A percentile compares a stretch with the other conserved stretches of the same genome.
Conservation (phyloP, 2,113 vertebrate species). For the Elephantulus edwardii region DNA sequence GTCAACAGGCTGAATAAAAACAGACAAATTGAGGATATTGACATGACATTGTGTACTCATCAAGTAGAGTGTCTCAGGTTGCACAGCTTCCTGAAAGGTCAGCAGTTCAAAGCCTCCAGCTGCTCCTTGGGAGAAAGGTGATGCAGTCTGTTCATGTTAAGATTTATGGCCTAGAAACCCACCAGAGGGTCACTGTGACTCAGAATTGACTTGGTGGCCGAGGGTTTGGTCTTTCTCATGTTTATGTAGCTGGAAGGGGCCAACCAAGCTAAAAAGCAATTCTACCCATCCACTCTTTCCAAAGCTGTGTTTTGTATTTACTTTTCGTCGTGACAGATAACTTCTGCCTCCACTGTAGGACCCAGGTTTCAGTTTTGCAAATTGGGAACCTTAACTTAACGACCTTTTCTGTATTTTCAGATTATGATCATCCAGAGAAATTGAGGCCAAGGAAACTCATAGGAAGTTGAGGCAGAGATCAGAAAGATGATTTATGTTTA, state of each 20-base stretch:
- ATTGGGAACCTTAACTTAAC: not conserved
- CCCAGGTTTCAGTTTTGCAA: not conserved
- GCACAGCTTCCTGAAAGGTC: too few relatives aligned
- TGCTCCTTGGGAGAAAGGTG: too few relatives aligned
- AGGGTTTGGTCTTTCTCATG: too few relatives aligned
- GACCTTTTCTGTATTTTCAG: too few relatives aligned
- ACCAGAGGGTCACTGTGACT: too few relatives aligned
- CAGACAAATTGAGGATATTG: too few relatives aligned
- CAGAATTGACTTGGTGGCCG: too few relatives aligned
- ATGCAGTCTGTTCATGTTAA: too few relatives aligned
- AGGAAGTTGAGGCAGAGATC: not conserved
- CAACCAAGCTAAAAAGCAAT: not conserved
- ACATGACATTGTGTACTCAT: not conserved
- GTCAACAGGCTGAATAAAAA: not conserved
- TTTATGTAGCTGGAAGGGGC: not conserved
- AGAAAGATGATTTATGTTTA: conserved; percentile 15
- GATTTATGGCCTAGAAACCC: too few relatives aligned
- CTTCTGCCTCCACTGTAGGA: not conserved
- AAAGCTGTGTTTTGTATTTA: not conserved
- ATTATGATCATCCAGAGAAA: too few relatives aligned
- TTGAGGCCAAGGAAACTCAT: not conserved
- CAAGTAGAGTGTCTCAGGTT: too few relatives aligned
- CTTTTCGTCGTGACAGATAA: not conserved
- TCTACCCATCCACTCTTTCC: not conserved
- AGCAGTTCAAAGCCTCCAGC: too few relatives aligned